Percentiles rank a stretch among this genome's conserved stretches.
These are phyloP conservation scores for Strigamia transsilvanica DNA, from an alignment of 2,888 invertebrate species.

Conservation along the genomic window DNA sequence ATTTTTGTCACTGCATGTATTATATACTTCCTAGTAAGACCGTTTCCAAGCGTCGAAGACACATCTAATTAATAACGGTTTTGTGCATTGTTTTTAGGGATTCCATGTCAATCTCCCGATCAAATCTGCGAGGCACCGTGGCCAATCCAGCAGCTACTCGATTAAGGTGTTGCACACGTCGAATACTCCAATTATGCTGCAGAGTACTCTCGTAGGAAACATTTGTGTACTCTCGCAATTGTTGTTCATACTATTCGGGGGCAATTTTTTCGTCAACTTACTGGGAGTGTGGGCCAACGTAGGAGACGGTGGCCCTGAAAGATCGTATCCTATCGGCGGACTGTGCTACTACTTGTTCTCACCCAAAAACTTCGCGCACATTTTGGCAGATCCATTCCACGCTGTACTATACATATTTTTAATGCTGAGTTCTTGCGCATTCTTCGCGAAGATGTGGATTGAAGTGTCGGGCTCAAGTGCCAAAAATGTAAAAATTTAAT, in stretches of 20 bases:
- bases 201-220: slow-evolving; percentile 98
- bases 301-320: slow-evolving; percentile 95
- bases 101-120: slow-evolving; percentile 99
- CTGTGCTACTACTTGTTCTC: slow-evolving; percentile 98
- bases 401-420: slow-evolving; percentile 96
- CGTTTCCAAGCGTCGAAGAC: not conserved
- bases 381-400: slow-evolving; percentile 95
- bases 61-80: not conserved
- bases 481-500: slow-evolving; percentile 86
- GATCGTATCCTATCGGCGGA: slow-evolving; percentile 97
- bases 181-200: slow-evolving; percentile 99
- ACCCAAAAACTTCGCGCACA: slow-evolving; percentile 95
- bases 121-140: slow-evolving; percentile 98
- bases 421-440: slow-evolving; percentile 99
- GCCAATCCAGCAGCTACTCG: slow-evolving; percentile 98
- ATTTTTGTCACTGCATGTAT: slow-evolving; percentile 98
- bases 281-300: slow-evolving; percentile 99
- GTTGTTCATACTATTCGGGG: slow-evolving; percentile 97
- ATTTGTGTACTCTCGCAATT: slow-evolving; percentile 99
- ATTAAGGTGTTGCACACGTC: slow-evolving; percentile 99
- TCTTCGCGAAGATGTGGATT: slow-evolving; percentile 99
- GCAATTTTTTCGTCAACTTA: slow-evolving; percentile 96
- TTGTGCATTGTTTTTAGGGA: slow-evolving; percentile 71
- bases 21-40: slow-evolving; percentile 96
- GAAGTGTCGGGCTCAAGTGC: slow-evolving; percentile 99